Conservation (phyloP, 2,797 vertebrate genomes). For the Buphagus erythrorhynchus region DNA sequence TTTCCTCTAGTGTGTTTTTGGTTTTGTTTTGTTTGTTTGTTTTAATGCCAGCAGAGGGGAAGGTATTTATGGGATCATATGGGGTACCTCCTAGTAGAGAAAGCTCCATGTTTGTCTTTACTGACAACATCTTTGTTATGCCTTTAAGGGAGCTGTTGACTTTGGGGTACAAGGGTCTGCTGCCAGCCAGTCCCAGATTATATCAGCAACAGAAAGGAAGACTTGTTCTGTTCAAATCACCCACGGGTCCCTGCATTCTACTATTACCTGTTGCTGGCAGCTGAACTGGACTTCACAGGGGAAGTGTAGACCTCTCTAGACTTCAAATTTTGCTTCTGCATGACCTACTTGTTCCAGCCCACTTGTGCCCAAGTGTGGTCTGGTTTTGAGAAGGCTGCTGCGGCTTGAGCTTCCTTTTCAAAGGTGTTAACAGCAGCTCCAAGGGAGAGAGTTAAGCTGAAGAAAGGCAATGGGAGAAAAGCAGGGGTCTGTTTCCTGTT, state of each 20-base stretch:
- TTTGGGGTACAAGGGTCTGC: constrained; percentile 20
- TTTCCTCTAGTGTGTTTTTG: neutral
- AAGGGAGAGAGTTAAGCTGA: neutral
- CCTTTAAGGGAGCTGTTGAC: neutral
- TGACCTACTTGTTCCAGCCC: neutral
- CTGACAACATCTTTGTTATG: neutral
- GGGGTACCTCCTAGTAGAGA: neutral
- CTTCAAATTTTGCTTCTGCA: neutral
- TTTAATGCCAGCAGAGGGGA: neutral
- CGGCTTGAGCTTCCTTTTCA: neutral
- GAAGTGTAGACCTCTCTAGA: neutral
- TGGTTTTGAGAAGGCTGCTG: neutral
- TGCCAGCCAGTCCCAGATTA: neutral
- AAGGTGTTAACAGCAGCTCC: neutral
- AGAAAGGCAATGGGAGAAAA: neutral
- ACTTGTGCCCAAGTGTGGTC: neutral
- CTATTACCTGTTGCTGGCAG: neutral
- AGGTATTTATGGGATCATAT: neutral
- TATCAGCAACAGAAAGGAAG: neutral
- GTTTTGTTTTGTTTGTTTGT: neutral
- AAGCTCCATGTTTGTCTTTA: neutral
- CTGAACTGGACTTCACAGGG: neutral
- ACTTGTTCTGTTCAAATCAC: neutral
- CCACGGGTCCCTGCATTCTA: neutral
- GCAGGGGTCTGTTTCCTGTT: neutral